Percentiles rank a stretch among this genome's conserved stretches.
phyloP scores from a whole-genome alignment of 2,113 vertebrate species.

The Monopterus albus region DNA sequence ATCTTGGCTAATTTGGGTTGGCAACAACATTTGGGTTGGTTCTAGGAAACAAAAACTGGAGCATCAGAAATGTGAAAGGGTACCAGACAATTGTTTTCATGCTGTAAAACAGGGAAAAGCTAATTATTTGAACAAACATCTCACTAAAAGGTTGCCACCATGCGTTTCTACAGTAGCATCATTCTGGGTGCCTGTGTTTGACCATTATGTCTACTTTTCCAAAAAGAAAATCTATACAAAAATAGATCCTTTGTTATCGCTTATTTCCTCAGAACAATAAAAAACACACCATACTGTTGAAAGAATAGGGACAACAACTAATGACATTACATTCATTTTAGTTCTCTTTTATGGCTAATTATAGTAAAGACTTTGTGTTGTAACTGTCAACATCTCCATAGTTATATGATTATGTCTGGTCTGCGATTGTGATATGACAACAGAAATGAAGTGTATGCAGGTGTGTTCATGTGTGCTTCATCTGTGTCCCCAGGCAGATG shows the following conservation, averaged over 20 bases:
- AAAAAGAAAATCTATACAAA: too few relatives aligned
- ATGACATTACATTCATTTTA: background rate
- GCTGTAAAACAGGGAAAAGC: background rate
- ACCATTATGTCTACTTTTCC: too few relatives aligned
- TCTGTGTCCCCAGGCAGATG: slow-evolving; percentile 33
- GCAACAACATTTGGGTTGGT: slow-evolving; percentile 24
- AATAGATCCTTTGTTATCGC: too few relatives aligned
- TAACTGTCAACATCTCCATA: background rate
- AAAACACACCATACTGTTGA: too few relatives aligned
- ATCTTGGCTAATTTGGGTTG: slow-evolving; percentile 44
- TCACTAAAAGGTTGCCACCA: too few relatives aligned
- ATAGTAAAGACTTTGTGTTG: background rate
- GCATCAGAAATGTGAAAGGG: background rate
- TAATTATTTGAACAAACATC: too few relatives aligned
- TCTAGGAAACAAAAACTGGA: slow-evolving; percentile 8
- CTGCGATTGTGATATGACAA: background rate
- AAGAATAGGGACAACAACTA: too few relatives aligned
- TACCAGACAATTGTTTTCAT: background rate
- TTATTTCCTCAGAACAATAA: too few relatives aligned
- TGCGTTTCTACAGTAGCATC: too few relatives aligned
- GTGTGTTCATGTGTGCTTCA: slow-evolving; percentile 26
- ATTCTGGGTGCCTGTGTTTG: too few relatives aligned
- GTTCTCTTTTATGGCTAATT: background rate
- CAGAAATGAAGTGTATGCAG: background rate
- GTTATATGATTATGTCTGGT: background rate